Conservation (phyloP, 2,888 invertebrate genomes). For the Cactoblastis cactorum region DNA sequence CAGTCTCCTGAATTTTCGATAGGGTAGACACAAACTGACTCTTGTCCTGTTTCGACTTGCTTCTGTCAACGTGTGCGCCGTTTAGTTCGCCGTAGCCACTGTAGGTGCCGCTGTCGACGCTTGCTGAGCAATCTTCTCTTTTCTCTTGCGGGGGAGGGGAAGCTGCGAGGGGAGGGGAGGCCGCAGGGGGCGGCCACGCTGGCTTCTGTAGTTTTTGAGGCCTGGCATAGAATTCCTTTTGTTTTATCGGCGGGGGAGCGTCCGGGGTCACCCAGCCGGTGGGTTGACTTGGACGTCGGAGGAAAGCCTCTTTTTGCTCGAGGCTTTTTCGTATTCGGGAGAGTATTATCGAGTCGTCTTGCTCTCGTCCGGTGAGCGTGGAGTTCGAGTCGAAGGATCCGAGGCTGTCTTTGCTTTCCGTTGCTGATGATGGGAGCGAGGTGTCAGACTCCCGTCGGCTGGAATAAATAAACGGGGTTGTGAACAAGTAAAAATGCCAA, state of each 20-base stretch:
- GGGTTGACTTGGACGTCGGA: slow-evolving; percentile 85
- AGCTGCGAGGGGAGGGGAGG: slow-evolving; percentile 68
- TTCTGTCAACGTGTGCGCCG: slow-evolving; percentile 57
- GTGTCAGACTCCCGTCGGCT: slow-evolving; percentile 81
- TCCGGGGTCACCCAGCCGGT: slow-evolving; percentile 79
- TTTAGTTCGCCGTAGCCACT: slow-evolving; percentile 71
- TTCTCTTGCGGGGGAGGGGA: slow-evolving; percentile 81
- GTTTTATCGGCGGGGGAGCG: slow-evolving; percentile 75
- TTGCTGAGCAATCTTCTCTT: slow-evolving; percentile 71
- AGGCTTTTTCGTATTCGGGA: slow-evolving; percentile 89
- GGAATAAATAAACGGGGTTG: slow-evolving; percentile 29
- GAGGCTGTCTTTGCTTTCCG: slow-evolving; percentile 84
- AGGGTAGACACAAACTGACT: slow-evolving; percentile 79
- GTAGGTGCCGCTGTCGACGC: slow-evolving; percentile 68
- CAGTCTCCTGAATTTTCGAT: slow-evolving; percentile 82
- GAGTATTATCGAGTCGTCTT: slow-evolving; percentile 86
- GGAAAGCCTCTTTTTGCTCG: slow-evolving; percentile 94
- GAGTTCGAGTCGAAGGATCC: slow-evolving; percentile 84
- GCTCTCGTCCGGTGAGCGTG: slow-evolving; percentile 82
- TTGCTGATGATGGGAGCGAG: slow-evolving; percentile 81
- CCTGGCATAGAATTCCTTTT: slow-evolving; percentile 87
- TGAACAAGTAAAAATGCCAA: too few species aligned
- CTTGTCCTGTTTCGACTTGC: slow-evolving; percentile 63
- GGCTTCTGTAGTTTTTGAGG: slow-evolving; percentile 87
- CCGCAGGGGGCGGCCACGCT: slow-evolving; percentile 83